These are phyloP conservation scores for Anarrhichthys ocellatus DNA, from an alignment of 2,113 vertebrate species.

Conservation along the genomic window DNA sequence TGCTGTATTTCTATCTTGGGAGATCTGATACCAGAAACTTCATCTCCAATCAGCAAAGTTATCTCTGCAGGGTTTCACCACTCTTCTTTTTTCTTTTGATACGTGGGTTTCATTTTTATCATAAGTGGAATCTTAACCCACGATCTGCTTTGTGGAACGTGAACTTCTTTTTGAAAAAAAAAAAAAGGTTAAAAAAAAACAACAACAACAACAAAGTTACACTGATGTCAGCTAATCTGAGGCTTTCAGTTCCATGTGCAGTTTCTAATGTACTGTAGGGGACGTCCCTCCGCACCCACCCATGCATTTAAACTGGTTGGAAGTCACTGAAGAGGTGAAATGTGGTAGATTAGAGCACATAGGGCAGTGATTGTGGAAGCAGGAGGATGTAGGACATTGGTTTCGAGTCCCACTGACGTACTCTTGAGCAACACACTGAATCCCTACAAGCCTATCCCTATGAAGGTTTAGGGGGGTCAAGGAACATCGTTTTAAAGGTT, in stretches of 20 bases:
- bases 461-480: background rate
- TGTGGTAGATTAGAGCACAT: slow-evolving; percentile 17
- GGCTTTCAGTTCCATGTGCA: slow-evolving; percentile 59
- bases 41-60: slow-evolving; percentile 41
- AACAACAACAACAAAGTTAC: slow-evolving; percentile 28
- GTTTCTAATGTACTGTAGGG: slow-evolving; percentile 53
- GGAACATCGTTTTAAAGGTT: slow-evolving; percentile 21
- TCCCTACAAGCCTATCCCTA: background rate
- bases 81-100: slow-evolving; percentile 57
- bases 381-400: slow-evolving; percentile 1
- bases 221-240: slow-evolving; percentile 75
- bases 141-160: slow-evolving; percentile 40
- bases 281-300: slow-evolving; percentile 32
- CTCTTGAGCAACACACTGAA: slow-evolving; percentile 26
- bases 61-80: slow-evolving; percentile 61
- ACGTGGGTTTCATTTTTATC: slow-evolving; percentile 55
- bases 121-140: slow-evolving; percentile 1
- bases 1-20: slow-evolving; percentile 40
- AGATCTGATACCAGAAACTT: slow-evolving; percentile 38
- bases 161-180: slow-evolving; percentile 42
- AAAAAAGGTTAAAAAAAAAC: slow-evolving; percentile 13
- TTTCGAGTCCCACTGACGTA: slow-evolving; percentile 8
- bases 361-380: background rate
- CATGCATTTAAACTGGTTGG: slow-evolving; percentile 17
- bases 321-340: slow-evolving; percentile 12